Conservation (phyloP, 2,113 vertebrate species). For the Origma solitaria region DNA sequence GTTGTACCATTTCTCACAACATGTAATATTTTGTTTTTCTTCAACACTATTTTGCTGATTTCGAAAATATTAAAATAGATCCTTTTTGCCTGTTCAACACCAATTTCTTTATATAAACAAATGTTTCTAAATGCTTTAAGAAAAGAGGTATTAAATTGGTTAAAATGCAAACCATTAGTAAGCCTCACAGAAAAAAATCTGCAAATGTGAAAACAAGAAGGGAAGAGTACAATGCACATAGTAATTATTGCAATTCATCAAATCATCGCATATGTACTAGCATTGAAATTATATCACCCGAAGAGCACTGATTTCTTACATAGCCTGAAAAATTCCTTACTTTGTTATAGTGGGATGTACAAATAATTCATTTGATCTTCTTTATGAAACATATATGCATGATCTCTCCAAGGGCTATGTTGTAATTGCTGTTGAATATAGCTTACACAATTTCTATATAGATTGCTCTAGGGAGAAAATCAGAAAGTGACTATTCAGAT, state of each 20-base stretch:
- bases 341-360: neutral
- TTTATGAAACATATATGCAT: neutral
- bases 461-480: neutral
- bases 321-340: neutral
- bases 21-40: conserved; percentile 25
- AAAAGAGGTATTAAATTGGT: conserved; percentile 34
- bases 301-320: neutral
- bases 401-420: neutral
- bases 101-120: conserved; percentile 29
- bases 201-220: conserved; percentile 27
- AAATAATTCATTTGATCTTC: neutral
- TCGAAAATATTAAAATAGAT: conserved; percentile 46
- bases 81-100: conserved; percentile 16
- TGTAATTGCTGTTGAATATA: neutral
- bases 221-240: conserved; percentile 15
- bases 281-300: neutral
- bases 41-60: conserved; percentile 25
- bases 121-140: conserved; percentile 28
- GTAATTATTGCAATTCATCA: conserved; percentile 59
- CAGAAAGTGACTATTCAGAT: neutral
- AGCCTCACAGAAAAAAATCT: conserved; percentile 12
- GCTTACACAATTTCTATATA: neutral
- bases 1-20: conserved; percentile 14
- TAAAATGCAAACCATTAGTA: conserved; percentile 46
- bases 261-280: neutral